Percentiles rank a stretch among this genome's conserved stretches.
These are phyloP conservation scores for Aegithalos caudatus DNA, from an alignment of 2,113 vertebrate species.

Conservation along the genomic window DNA sequence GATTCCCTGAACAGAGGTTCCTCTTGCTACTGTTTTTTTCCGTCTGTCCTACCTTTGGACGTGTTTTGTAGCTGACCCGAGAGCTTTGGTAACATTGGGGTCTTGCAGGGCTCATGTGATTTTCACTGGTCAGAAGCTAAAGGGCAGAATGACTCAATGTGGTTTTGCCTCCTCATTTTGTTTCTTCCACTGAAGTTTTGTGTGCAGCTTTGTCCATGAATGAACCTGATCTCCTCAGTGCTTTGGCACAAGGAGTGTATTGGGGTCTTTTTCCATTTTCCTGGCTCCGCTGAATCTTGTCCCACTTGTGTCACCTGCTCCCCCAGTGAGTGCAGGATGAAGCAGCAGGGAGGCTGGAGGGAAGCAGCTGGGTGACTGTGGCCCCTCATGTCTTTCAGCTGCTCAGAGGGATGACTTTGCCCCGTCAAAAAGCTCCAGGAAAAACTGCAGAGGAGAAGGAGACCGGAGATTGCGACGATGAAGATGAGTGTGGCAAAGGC, in stretches of 20 bases:
- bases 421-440: conserved; percentile 53
- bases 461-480: conserved; percentile 77
- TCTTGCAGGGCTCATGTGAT: neutral
- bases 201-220: neutral
- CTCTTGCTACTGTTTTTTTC: neutral
- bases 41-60: neutral
- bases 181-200: neutral
- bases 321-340: rapidly evolving
- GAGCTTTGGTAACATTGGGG: neutral
- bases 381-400: conserved; percentile 70
- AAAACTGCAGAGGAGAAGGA: conserved; percentile 58
- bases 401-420: conserved; percentile 75
- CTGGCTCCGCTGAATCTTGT: neutral
- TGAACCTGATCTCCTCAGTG: neutral
- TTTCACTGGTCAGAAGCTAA: rapidly evolving
- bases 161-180: neutral
- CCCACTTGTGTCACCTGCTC: rapidly evolving
- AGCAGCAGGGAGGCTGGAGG: neutral
- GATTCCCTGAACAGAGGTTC: neutral
- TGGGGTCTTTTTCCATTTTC: neutral
- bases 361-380: neutral
- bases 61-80: neutral
- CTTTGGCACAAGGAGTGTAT: neutral
- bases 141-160: neutral
- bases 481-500: conserved; percentile 69